phyloP scores from a whole-genome alignment of 2,113 vertebrate species.

The Porphyrio hochstetteri region DNA sequence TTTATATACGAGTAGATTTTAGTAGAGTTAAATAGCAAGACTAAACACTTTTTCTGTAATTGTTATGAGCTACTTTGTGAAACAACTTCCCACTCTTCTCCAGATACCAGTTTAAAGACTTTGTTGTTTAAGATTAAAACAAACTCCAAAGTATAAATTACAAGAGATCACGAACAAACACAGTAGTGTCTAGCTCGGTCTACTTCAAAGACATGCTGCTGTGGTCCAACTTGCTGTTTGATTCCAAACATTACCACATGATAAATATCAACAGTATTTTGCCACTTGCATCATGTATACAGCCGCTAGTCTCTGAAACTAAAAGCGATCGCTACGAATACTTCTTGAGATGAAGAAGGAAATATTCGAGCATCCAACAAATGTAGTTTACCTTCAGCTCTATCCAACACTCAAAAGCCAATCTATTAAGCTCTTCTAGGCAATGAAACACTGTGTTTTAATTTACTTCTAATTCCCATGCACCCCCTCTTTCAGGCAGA shows the following conservation, averaged over 20 bases:
- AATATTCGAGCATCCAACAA: background rate
- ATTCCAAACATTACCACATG: background rate
- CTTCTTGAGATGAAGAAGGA: background rate
- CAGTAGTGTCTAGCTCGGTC: background rate
- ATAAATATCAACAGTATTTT: background rate
- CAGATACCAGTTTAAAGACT: background rate
- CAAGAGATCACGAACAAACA: background rate
- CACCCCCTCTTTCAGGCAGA: background rate
- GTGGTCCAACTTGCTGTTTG: background rate
- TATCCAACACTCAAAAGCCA: background rate
- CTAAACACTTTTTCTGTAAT: background rate
- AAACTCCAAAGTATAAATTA: background rate
- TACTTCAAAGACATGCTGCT: background rate
- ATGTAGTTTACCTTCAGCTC: background rate
- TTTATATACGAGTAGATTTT: background rate
- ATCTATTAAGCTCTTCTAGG: background rate
- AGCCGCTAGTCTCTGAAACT: background rate
- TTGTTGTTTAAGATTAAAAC: background rate
- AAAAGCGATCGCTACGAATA: background rate
- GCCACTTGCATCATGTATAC: background rate
- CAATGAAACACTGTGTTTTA: background rate
- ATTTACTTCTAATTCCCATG: background rate
- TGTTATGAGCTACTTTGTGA: background rate
- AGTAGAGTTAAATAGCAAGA: background rate
- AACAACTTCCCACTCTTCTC: background rate